phyloP scores from a whole-genome alignment of 2,888 invertebrate species.

The Saturnia pavonia region DNA sequence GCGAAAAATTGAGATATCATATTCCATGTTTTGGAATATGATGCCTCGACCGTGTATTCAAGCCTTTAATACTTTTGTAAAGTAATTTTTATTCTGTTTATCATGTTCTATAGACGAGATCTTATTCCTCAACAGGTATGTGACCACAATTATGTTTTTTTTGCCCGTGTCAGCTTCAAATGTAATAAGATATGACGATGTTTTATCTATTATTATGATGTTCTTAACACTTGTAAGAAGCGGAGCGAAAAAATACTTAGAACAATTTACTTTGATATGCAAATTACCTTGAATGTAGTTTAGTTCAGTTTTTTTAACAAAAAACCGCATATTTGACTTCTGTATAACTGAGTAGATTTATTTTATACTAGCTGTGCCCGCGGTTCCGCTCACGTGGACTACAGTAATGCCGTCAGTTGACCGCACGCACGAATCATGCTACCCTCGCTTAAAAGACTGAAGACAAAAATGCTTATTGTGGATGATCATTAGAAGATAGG shows the following conservation, averaged over 20 bases:
- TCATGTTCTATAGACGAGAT: constrained; percentile 58
- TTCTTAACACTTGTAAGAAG: constrained; percentile 50
- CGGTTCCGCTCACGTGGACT: no score
- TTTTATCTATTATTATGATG: constrained; percentile 42
- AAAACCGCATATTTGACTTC: constrained; percentile 24
- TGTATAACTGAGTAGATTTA: constrained; percentile 22
- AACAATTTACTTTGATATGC: constrained; percentile 48
- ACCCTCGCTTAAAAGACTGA: no score
- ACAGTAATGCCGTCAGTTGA: no score
- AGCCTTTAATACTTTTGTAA: constrained; percentile 54
- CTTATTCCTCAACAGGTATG: constrained; percentile 64
- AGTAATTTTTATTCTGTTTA: constrained; percentile 61
- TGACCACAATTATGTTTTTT: constrained; percentile 60
- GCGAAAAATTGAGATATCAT: constrained; percentile 67
- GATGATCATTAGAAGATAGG: no score
- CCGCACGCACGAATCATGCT: no score
- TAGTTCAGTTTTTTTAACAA: background rate
- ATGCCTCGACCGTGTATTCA: constrained; percentile 60
- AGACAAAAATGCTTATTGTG: no score
- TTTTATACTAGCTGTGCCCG: no score
- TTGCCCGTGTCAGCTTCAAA: constrained; percentile 37
- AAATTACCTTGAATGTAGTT: constrained; percentile 39
- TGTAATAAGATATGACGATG: constrained; percentile 45
- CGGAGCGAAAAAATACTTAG: constrained; percentile 33
- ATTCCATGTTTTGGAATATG: constrained; percentile 73